Conservation (phyloP, 1,140 invertebrate species). For the Cepaea nemoralis region DNA sequence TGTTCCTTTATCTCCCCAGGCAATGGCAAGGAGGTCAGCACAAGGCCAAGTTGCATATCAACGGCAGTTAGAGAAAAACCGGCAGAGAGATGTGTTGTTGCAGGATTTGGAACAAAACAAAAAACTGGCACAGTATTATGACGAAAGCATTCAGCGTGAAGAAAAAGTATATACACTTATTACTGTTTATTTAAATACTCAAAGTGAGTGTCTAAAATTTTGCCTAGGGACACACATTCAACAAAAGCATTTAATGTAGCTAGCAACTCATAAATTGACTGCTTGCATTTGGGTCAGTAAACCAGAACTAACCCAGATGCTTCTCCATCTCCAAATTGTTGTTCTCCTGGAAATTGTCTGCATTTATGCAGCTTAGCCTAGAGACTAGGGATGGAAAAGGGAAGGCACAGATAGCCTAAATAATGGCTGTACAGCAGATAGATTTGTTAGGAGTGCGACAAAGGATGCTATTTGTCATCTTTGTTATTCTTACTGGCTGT, state of each 20-base stretch:
- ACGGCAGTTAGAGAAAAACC: constrained; percentile 6
- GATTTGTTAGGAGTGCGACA: no score
- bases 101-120: neutral
- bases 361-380: no score
- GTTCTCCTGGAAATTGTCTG: no score
- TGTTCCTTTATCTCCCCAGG: neutral
- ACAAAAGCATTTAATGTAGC: neutral
- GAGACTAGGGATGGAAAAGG: no score
- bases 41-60: constrained; percentile 16
- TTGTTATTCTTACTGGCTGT: no score
- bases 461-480: no score
- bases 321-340: no score
- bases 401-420: no score
- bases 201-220: neutral
- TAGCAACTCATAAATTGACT: neutral
- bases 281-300: no score
- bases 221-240: neutral
- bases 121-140: constrained; percentile 33
- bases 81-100: constrained; percentile 6
- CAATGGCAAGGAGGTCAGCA: constrained; percentile 30
- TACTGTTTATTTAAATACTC: neutral
- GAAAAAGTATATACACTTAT: constrained; percentile 13
- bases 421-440: no score
- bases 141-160: constrained; percentile 31
- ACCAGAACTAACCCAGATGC: no score